Percentiles rank a stretch among this genome's conserved stretches.
Evolutionary conservation across 2,797 vertebrate genomes (phyloP).

Genomic region (Moxostoma hubbsi): DNA sequence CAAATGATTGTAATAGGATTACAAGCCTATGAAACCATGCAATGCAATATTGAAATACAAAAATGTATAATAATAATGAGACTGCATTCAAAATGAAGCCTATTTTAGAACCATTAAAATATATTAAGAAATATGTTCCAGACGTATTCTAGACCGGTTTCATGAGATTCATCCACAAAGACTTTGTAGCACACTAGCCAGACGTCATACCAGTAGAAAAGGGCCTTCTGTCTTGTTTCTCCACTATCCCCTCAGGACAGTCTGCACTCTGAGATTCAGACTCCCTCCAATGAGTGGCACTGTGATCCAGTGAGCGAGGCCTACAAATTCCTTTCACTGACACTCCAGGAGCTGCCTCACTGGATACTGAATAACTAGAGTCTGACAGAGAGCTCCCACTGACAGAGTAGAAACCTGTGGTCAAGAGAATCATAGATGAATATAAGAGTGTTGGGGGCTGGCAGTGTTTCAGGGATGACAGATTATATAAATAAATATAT

Average conservation of each 20-base stretch:
- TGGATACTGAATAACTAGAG: conserved; percentile 84
- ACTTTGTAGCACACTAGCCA: neutral
- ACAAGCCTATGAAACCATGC: too few relatives aligned
- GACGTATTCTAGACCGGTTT: too few relatives aligned
- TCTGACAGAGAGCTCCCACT: conserved; percentile 85
- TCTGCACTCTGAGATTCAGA: conserved; percentile 63
- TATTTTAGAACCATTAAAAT: neutral
- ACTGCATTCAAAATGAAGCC: too few relatives aligned
- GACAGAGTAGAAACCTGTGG: conserved; percentile 81
- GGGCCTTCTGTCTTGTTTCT: conserved; percentile 64
- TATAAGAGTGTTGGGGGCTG: conserved; percentile 53
- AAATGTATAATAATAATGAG: too few relatives aligned
- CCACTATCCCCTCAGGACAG: conserved; percentile 53
- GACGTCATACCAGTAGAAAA: conserved; percentile 76
- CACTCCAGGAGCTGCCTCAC: conserved; percentile 70
- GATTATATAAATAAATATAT: conserved; percentile 65
- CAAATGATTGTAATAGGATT: too few relatives aligned
- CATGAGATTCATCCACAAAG: neutral
- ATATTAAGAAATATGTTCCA: neutral
- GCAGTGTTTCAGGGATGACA: conserved; percentile 51
- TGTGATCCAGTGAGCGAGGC: conserved; percentile 72
- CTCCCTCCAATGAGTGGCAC: conserved; percentile 77
- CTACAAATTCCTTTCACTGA: conserved; percentile 56
- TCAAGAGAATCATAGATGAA: conserved; percentile 48
- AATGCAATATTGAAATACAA: too few relatives aligned